These are phyloP conservation scores for Turritopsis dohrnii DNA, from an alignment of 30 jellyfish, hydroid and myxozoan species.

Conservation along the genomic window DNA sequence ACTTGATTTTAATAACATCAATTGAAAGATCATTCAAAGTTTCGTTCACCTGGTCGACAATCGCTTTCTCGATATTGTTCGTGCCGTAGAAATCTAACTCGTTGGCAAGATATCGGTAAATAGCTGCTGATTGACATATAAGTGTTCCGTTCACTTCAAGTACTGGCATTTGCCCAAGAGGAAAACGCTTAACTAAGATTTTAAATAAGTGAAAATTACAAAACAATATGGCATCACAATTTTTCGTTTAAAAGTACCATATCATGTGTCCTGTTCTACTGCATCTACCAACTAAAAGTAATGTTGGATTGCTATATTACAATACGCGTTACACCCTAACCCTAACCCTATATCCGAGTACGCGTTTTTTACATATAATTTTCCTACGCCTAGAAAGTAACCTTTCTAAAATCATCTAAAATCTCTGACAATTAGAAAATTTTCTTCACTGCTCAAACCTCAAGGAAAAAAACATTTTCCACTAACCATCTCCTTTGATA, in stretches of 20 bases:
- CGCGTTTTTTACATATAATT: no score
- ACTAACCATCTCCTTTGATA: background rate
- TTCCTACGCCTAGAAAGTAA: no score
- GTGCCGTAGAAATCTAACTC: slow-evolving; percentile 3
- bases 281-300: no score
- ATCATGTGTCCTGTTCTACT: no score
- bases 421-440: no score
- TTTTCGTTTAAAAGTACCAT: no score
- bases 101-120: background rate
- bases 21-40: background rate
- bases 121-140: background rate
- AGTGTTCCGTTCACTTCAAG: background rate
- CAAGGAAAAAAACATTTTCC: no score
- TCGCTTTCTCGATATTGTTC: background rate
- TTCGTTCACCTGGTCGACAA: background rate
- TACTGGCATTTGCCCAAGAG: background rate
- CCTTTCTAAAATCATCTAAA: no score
- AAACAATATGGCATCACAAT: background rate
- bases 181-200: background rate
- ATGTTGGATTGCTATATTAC: no score
- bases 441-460: no score
- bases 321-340: no score
- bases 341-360: no score
- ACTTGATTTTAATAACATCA: background rate
- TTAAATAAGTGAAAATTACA: background rate